Conservation (phyloP, 1,140 invertebrate genomes). For the Euglossa dilemma region DNA sequence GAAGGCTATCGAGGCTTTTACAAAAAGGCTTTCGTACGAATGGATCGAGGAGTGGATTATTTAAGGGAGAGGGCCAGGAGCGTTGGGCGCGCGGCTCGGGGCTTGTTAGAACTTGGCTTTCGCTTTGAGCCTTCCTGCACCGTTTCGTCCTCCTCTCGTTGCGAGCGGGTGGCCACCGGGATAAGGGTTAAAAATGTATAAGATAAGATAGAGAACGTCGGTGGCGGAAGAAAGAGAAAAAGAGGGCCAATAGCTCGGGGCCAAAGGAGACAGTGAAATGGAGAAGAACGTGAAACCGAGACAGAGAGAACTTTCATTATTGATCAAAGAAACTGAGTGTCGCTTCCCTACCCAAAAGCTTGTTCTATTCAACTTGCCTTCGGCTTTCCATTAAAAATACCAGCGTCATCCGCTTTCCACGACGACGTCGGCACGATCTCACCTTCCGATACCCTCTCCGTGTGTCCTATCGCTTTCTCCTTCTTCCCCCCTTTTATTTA, state of each 20-base stretch:
- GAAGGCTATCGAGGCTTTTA: slow-evolving; percentile 48
- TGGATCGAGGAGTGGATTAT: slow-evolving; percentile 69
- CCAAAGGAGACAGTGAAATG: slow-evolving; percentile 21
- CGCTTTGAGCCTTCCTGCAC: slow-evolving; percentile 59
- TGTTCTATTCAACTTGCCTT: slow-evolving; percentile 67
- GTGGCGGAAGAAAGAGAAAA: slow-evolving; percentile 29
- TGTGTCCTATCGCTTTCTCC: not conserved
- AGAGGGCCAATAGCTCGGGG: slow-evolving; percentile 34
- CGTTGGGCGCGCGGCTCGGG: slow-evolving; percentile 50
- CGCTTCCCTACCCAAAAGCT: slow-evolving; percentile 64
- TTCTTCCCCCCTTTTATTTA: not conserved
- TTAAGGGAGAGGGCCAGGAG: slow-evolving; percentile 59
- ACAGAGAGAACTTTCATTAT: slow-evolving; percentile 70
- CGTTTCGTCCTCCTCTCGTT: slow-evolving; percentile 53
- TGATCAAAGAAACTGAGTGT: slow-evolving; percentile 74
- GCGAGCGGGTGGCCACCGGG: slow-evolving; percentile 29
- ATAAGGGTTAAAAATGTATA: slow-evolving; percentile 75
- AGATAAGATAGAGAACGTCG: slow-evolving; percentile 55
- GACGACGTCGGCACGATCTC: slow-evolving; percentile 47
- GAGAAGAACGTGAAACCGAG: slow-evolving; percentile 51
- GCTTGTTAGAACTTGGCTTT: slow-evolving; percentile 71
- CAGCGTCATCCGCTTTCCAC: slow-evolving; percentile 52
- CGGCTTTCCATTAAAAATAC: slow-evolving; percentile 71
- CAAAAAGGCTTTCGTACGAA: slow-evolving; percentile 59
- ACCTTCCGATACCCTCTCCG: slow-evolving; percentile 28